These are phyloP conservation scores for Dolomedes plantarius DNA, from an alignment of 2,888 invertebrate genomes.

Conservation along the genomic window DNA sequence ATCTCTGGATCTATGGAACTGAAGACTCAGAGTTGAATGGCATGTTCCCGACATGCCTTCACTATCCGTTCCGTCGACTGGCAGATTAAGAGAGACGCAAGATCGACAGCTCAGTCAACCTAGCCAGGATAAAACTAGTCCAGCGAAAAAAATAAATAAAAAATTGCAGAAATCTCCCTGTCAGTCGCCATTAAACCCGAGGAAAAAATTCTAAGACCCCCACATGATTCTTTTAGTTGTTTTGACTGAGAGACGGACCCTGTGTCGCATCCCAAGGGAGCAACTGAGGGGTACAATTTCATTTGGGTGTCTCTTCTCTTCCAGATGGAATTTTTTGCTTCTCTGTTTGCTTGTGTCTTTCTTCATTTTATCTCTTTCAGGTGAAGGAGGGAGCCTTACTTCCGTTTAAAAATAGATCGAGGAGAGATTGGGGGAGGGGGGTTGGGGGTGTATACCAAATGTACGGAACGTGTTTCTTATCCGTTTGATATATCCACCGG, in stretches of 20 bases:
- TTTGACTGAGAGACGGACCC: not conserved
- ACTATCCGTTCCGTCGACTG: not conserved
- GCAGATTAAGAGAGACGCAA: not conserved
- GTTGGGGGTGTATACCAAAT: slow-evolving; percentile 31
- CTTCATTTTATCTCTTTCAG: slow-evolving; percentile 62
- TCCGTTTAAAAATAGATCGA: slow-evolving; percentile 65
- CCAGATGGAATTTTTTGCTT: slow-evolving; percentile 28
- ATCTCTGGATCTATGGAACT: too few relatives aligned
- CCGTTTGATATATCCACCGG: slow-evolving; percentile 28
- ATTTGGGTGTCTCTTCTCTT: slow-evolving; percentile 46
- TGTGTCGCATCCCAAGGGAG: slow-evolving; percentile 15
- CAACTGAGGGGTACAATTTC: slow-evolving; percentile 59
- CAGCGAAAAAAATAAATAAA: not conserved
- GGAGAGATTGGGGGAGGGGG: slow-evolving; percentile 34
- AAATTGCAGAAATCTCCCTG: not conserved
- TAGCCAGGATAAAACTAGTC: not conserved
- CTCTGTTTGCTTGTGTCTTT: slow-evolving; percentile 42
- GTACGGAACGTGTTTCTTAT: slow-evolving; percentile 40
- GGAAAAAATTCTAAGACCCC: not conserved
- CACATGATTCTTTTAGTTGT: not conserved
- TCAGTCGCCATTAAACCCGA: not conserved
- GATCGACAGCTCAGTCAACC: not conserved
- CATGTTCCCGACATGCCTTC: too few relatives aligned
- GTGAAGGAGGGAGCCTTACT: slow-evolving; percentile 23
- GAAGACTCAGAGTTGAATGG: too few relatives aligned